A percentile compares a stretch with the other conserved stretches of the same genome.
phyloP scores from a whole-genome alignment of 2,797 vertebrate species.

The Amphiprion clarkii region DNA sequence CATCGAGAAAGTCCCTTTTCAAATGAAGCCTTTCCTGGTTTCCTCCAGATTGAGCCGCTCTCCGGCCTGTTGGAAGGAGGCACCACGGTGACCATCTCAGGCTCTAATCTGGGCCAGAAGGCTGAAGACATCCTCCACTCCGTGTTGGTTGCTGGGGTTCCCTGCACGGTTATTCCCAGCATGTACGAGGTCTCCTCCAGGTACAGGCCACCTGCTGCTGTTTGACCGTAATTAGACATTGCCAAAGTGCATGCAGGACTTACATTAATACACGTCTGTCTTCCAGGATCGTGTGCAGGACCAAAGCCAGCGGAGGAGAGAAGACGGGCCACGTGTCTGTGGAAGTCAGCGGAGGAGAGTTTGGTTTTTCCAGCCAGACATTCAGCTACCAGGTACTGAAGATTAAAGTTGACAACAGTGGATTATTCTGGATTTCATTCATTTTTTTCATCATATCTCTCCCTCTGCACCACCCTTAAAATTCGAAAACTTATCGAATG shows the following conservation, averaged over 20 bases:
- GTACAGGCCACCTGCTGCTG: constrained; percentile 68
- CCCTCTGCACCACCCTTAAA: no score
- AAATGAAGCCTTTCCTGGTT: neutral
- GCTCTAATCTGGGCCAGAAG: constrained; percentile 97
- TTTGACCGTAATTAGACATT: neutral
- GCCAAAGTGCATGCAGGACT: no score
- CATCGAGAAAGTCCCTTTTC: neutral
- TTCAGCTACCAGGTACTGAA: constrained; percentile 93
- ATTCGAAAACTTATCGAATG: no score
- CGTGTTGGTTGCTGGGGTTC: constrained; percentile 91
- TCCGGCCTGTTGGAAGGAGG: constrained; percentile 94
- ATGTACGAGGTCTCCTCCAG: constrained; percentile 97
- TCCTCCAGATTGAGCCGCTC: constrained; percentile 91
- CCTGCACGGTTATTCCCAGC: constrained; percentile 88
- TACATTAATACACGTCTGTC: neutral
- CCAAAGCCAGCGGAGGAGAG: constrained; percentile 85
- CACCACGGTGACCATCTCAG: constrained; percentile 92
- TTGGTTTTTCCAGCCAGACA: constrained; percentile 86
- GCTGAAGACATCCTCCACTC: constrained; percentile 92
- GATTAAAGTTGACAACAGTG: neutral
- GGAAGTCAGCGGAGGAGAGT: constrained; percentile 90
- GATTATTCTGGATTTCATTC: neutral
- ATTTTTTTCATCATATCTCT: no score
- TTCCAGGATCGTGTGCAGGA: constrained; percentile 92
- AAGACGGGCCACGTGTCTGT: constrained; percentile 87